A percentile compares a stretch with the other conserved stretches of the same genome.
These are phyloP conservation scores for Danio albolineatus DNA, from an alignment of 2,797 vertebrate genomes.

Conservation along the genomic window DNA sequence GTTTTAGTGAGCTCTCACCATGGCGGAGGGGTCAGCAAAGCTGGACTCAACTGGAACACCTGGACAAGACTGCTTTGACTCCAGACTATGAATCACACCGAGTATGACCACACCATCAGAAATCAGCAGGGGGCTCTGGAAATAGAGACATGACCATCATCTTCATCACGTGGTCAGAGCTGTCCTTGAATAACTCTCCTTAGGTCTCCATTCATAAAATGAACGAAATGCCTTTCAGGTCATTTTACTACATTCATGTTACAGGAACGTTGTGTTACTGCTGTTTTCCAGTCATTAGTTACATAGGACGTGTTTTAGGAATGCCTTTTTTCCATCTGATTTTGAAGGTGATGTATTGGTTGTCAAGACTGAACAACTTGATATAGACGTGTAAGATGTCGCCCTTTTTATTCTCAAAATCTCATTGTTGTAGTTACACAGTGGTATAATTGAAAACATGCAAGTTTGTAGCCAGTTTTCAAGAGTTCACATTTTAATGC, in stretches of 20 bases:
- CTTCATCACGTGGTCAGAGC: not conserved
- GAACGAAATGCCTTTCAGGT: not conserved
- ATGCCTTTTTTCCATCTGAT: too few relatives aligned
- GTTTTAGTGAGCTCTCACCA: conserved; percentile 58
- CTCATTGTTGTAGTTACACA: too few relatives aligned
- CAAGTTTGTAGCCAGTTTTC: too few relatives aligned
- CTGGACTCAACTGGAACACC: conserved; percentile 50
- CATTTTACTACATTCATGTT: not conserved
- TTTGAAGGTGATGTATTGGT: too few relatives aligned
- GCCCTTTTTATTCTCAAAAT: too few relatives aligned
- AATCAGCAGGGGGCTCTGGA: conserved; percentile 39
- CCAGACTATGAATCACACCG: conserved; percentile 18
- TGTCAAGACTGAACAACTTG: too few relatives aligned
- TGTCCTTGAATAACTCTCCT: conserved; percentile 36
- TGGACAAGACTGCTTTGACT: conserved; percentile 42
- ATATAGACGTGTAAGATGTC: too few relatives aligned
- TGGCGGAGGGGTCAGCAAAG: conserved; percentile 64
- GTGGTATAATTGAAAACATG: too few relatives aligned
- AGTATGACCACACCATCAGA: conserved; percentile 26
- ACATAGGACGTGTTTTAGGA: not conserved
- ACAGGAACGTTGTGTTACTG: not conserved
- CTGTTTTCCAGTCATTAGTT: not conserved
- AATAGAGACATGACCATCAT: conserved; percentile 18
- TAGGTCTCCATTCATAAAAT: not conserved
- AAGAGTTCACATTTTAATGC: too few relatives aligned